A percentile compares a stretch with the other conserved stretches of the same genome.
Conservation (phyloP, 2,797 vertebrate species). For the Acestrorhynchus altus region DNA sequence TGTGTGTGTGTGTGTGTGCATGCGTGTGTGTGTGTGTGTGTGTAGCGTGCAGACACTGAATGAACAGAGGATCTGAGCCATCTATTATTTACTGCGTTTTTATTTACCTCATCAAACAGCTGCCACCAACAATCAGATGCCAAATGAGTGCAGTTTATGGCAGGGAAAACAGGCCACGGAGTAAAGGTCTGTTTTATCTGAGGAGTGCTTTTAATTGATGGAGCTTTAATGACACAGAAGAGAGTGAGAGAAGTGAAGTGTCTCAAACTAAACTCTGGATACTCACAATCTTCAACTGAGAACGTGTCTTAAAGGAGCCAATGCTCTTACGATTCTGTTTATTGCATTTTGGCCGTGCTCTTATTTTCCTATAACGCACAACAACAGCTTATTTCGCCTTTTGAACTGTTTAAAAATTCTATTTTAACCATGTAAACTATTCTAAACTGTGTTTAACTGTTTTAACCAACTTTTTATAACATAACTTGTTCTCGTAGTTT, state of each 20-base stretch:
- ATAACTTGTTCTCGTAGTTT: background rate
- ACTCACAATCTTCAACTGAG: background rate
- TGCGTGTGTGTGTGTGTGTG: slow-evolving; percentile 9
- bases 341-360: background rate
- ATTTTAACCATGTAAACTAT: background rate
- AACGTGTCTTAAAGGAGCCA: background rate
- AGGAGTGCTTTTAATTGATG: slow-evolving; percentile 54
- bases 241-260: slow-evolving; percentile 11
- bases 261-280: slow-evolving; percentile 20
- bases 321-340: background rate
- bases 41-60: slow-evolving; percentile 48
- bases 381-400: no score
- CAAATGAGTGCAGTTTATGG: slow-evolving; percentile 61
- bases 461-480: background rate
- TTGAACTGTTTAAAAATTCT: no score
- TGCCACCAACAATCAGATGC: slow-evolving; percentile 61
- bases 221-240: slow-evolving; percentile 46
- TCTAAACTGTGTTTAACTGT: background rate
- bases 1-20: slow-evolving; percentile 20
- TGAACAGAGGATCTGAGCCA: slow-evolving; percentile 59
- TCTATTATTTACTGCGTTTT: slow-evolving; percentile 70
- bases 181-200: slow-evolving; percentile 58
- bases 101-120: slow-evolving; percentile 71
- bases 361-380: no score
- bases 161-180: slow-evolving; percentile 51